Evolutionary conservation across 2,888 invertebrate genomes (phyloP).

Genomic region (Sarcophaga rosellei): DNA sequence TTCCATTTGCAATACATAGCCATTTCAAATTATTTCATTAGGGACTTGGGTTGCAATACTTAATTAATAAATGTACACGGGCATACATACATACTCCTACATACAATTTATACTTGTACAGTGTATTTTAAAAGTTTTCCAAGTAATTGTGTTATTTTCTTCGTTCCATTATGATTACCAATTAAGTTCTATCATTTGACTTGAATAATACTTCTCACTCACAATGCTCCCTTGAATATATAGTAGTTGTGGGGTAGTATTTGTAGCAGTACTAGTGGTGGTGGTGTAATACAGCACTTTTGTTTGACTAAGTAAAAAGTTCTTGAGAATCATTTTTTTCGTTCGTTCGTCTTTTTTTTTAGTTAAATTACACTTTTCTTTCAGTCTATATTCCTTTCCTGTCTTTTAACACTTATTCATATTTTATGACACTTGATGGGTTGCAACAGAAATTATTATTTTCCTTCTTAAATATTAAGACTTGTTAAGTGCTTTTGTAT

Average conservation of each 20-base stretch:
- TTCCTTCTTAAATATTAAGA: not conserved
- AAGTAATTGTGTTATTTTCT: slow-evolving; percentile 59
- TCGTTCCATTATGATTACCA: slow-evolving; percentile 64
- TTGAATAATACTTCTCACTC: slow-evolving; percentile 22
- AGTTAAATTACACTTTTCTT: not conserved
- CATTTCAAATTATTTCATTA: not conserved
- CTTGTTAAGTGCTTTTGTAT: not conserved
- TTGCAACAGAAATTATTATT: slow-evolving; percentile 37
- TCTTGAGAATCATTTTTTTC: slow-evolving; percentile 44
- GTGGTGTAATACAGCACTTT: too few relatives aligned
- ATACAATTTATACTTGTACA: not conserved
- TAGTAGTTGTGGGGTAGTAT: too few relatives aligned
- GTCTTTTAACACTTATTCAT: slow-evolving; percentile 41
- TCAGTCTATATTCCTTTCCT: not conserved
- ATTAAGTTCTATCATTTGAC: slow-evolving; percentile 64
- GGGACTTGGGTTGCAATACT: not conserved
- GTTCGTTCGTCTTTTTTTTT: slow-evolving; percentile 32
- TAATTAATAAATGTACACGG: not conserved
- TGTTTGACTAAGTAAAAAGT: slow-evolving; percentile 56
- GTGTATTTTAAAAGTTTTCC: slow-evolving; percentile 30
- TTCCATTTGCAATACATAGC: not conserved
- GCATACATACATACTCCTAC: not conserved
- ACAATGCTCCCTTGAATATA: too few relatives aligned
- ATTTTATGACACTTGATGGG: slow-evolving; percentile 66
- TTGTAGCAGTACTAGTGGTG: not conserved